Base-by-base conservation (phyloP, 2,888 invertebrate species). In the Polydesmus complanatus region DNA sequence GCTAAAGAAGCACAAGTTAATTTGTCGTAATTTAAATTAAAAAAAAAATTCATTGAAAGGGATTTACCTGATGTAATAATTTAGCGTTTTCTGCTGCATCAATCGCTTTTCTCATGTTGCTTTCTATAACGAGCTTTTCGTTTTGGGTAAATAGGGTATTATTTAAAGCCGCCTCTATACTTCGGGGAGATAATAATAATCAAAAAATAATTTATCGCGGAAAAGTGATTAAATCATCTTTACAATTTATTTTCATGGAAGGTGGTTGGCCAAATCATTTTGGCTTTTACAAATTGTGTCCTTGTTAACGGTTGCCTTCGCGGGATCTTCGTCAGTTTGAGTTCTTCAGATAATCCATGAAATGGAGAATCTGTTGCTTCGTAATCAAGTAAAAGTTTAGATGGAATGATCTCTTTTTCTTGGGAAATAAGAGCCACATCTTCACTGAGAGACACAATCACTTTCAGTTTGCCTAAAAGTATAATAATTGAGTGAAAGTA, bases 261-360 rank as follows among this genome's bases (percentile, higher is more conserved):
- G 70, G 88, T 88, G 59, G 86, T 81, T 0, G 91, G 85, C 93
- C 93, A 93, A 52, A 80, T 72, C 58, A 77, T 74, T 18, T 78
- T 78, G 3, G 80, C 79, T 65, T 76, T 73, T 0, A 78, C 75
- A 68, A 83, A 84, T 69, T 92, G 91, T 52, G 73, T 74, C 58
- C 81, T 81, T 0, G 86, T 78, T 69, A 78, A 79, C 0, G 88
- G 85, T 5, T 81, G 72, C n/a, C 69, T 68, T 23, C 75, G 71
- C 0, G 88, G 82, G 0, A 90, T 85, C 58, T 66, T 52, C 1
- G 55, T 51, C 19, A 62, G 19, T 2, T 5, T 11, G 5, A 19
- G 22, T n/a, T 37, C 22, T 11, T 53, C n/a, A 19, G n/a, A 26
- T 27, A 59, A 53, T 18, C 48, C 56, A 51, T 49, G 48, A 23